Conservation (phyloP, 2,888 invertebrate genomes). For the Cheilosia urbana region DNA sequence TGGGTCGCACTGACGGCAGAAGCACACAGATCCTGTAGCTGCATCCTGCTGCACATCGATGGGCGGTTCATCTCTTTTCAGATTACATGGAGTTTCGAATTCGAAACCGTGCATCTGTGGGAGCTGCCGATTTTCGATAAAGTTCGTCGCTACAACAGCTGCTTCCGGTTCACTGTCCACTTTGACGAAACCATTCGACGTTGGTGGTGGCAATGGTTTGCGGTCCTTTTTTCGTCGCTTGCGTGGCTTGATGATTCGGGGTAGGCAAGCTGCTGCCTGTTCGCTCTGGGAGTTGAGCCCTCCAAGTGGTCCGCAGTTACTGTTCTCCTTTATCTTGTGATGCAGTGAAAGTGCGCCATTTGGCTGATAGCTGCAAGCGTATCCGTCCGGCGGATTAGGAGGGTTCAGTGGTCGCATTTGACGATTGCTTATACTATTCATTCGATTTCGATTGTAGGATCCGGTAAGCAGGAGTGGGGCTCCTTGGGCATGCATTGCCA, state of each 20-base stretch:
- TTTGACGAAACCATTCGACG: conserved; percentile 53
- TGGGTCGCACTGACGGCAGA: conserved; percentile 81
- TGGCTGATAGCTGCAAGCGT: conserved; percentile 48
- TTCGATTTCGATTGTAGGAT: conserved; percentile 61
- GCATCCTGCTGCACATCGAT: conserved; percentile 50
- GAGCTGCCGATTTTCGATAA: conserved; percentile 53
- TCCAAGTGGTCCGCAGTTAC: conserved; percentile 21
- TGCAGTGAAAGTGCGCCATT: conserved; percentile 46
- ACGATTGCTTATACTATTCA: conserved; percentile 54
- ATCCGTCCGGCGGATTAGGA: conserved; percentile 52
- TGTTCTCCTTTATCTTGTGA: conserved; percentile 64
- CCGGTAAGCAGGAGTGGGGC: conserved; percentile 89
- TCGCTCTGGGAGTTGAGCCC: conserved; percentile 78
- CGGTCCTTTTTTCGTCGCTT: conserved; percentile 95
- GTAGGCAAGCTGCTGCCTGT: conserved; percentile 88
- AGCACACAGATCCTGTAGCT: conserved; percentile 74
- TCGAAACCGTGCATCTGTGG: conserved; percentile 59
- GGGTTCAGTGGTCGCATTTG: conserved; percentile 52
- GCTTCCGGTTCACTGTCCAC: conserved; percentile 55
- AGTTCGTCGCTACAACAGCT: conserved; percentile 49
- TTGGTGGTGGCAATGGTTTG: conserved; percentile 85
- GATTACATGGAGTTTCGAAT: conserved; percentile 58
- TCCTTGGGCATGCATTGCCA: conserved; percentile 93
- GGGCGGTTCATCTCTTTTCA: conserved; percentile 46
- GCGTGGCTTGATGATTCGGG: conserved; percentile 94